Base-by-base conservation (phyloP, 2,888 invertebrate genomes). In the Nemapogon koenigi region DNA sequence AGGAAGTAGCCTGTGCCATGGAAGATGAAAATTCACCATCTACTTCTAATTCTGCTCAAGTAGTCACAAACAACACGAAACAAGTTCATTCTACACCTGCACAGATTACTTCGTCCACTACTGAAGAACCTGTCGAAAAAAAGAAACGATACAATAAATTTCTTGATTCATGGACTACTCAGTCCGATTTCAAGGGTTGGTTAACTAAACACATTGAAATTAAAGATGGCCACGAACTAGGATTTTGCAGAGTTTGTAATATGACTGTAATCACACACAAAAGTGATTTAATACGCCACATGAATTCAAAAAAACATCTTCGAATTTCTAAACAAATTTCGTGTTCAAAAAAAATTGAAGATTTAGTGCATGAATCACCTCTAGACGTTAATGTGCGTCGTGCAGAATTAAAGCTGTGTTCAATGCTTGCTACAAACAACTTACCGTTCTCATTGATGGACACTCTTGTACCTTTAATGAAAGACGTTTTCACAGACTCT, bases 281-380 rank as follows among this genome's bases (percentile, higher is more conserved):
- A 16, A 32, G 32, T 32, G 32, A 32, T 17, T 32, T 32, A 32
- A 32, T 32, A 16, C 32, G 32, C 16, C 32, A 32, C 32, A 15
- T 32, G 32, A 15, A 32, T 32, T 32, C 32, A 32, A 32, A 32
- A 32, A 32, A 32, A 32, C 32, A 32, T 32, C 18, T 32, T 32
- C 14, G 32, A 32, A 32, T 32, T 32, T 16, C 32, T 16, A 32
- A 32, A 32, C 32, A 32, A 32, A 4, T 16, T 16, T 32, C 32
- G 16, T 11, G 32, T n/a, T 27, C 35, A 35, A 35, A 35, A 35
- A 18, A 17, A 18, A 35, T 35, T 11, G n/a, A 17, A 11, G 19
- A 35, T 35, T 18, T 35, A 19, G n/a, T 35, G 19, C 18, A n/a
- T 11, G 10, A 17, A 17, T 18, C 18, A 17, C 35, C 35, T 35